Conservation (phyloP, 2,888 invertebrate genomes). For the Stenotaenia linearis region DNA sequence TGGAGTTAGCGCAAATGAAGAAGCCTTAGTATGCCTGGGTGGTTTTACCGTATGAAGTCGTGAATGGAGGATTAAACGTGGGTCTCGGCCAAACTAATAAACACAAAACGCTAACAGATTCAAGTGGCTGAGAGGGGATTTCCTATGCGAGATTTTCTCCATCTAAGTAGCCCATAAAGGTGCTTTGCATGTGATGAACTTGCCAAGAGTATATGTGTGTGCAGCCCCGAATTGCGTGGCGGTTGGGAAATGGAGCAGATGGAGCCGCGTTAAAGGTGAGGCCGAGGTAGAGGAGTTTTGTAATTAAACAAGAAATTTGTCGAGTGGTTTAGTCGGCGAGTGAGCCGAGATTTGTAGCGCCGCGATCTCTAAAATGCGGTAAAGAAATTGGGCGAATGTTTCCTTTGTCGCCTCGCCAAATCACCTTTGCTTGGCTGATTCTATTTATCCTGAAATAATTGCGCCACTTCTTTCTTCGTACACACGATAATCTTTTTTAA, state of each 20-base stretch:
- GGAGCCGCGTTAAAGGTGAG: slow-evolving; percentile 12
- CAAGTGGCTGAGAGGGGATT: slow-evolving; percentile 19
- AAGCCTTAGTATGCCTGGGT: not conserved
- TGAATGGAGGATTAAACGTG: not conserved
- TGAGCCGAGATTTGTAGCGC: not conserved
- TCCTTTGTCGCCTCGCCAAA: slow-evolving; percentile 15
- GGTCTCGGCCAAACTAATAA: not conserved
- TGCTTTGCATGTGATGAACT: slow-evolving; percentile 18
- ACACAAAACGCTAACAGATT: not conserved
- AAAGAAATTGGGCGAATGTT: not conserved
- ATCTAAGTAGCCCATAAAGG: slow-evolving; percentile 3
- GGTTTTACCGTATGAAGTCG: not conserved
- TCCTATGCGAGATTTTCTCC: not conserved
- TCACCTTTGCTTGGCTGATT: slow-evolving; percentile 16
- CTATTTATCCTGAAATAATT: slow-evolving; percentile 7
- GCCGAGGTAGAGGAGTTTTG: not conserved
- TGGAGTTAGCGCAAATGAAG: not conserved
- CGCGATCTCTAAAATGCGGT: not conserved
- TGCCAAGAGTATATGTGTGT: not conserved
- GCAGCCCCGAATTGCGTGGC: not conserved
- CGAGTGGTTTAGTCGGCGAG: not conserved
- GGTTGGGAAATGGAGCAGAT: not conserved
- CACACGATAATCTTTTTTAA: not conserved
- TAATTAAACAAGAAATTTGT: slow-evolving; percentile 20
- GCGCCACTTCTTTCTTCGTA: not conserved